phyloP scores from a whole-genome alignment of 1,140 invertebrate genomes.

The Trachelipus rathkii region DNA sequence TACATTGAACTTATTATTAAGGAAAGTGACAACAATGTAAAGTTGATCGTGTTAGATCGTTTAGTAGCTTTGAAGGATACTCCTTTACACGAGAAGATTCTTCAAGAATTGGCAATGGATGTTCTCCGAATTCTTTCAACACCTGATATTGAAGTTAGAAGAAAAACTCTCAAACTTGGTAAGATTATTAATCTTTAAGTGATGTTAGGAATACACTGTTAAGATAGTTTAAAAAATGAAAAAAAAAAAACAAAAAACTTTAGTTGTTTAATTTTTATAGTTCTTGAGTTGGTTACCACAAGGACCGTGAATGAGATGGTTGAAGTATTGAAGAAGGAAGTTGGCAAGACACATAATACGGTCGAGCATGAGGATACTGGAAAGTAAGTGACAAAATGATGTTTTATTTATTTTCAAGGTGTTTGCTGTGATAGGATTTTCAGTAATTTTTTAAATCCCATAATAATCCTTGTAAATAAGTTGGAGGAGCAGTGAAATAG shows the following conservation, averaged over 20 bases:
- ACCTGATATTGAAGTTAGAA: slow-evolving; percentile 83
- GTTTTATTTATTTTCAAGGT: too few species aligned
- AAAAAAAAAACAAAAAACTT: not conserved
- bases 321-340: slow-evolving; percentile 87
- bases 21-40: slow-evolving; percentile 99
- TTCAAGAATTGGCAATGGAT: slow-evolving; percentile 98
- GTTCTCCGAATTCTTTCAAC: slow-evolving; percentile 87
- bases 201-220: not conserved
- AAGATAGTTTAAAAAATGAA: not conserved
- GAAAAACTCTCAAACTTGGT: slow-evolving; percentile 59
- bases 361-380: slow-evolving; percentile 90
- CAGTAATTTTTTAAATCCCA: too few species aligned
- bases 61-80: slow-evolving; percentile 82
- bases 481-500: too few species aligned
- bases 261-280: slow-evolving; percentile 53
- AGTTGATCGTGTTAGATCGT: slow-evolving; percentile 94
- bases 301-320: slow-evolving; percentile 96
- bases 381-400: slow-evolving; percentile 58
- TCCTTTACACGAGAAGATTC: slow-evolving; percentile 81
- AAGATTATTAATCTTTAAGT: not conserved
- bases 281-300: slow-evolving; percentile 87
- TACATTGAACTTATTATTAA: slow-evolving; percentile 98
- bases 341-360: slow-evolving; percentile 82
- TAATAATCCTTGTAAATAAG: too few species aligned
- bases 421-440: too few species aligned